Base-by-base conservation (phyloP, 2,888 invertebrate genomes). In the Ceramica pisi region DNA sequence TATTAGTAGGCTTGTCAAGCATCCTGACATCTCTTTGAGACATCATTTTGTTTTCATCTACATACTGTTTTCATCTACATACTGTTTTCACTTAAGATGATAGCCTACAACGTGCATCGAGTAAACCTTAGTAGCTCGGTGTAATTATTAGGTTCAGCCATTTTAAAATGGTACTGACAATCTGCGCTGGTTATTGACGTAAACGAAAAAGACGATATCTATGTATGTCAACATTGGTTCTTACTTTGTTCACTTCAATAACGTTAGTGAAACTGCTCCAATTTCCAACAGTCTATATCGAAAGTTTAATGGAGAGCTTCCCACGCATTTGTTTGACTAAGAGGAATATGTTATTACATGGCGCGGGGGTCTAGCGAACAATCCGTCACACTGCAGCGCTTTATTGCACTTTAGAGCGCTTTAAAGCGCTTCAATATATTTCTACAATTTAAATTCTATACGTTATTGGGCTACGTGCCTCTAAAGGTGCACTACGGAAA, bases 381-480 rank as follows among this genome's bases (percentile, higher is more conserved):
- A 70, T 50, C 38, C 16, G 12, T 57, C 60, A 53, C 19, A 60
- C n/a, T 73, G 48, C 46, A 63, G 23, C 21, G 50, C 31, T 64
- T 48, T 41, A 67, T 12, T 61, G 21, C 26, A 46, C 21, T 64
- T 56, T 26, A 23, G 38, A 63, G 50, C 19, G 51, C 59, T 55
- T 6, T 19, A 35, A 67, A 23, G 44, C 26, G n/a, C 35, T 76
- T 69, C 46, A 26, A 48, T 68, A 44, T 44, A 48, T 64, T 71
- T 65, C 1, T 59, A 53, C n/a, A 68, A 60, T 81, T 68, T 81
- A 51, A 69, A 77, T 81, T 68, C 51, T 60, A 53, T 56, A 57
- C 56, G 48, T 59, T 78, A 78, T 78, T 61, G 62, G 46, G 57
- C 67, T 60, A 74, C 67, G 71, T 77, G 77, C 55, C 51, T 66